A percentile compares a stretch with the other conserved stretches of the same genome.
Evolutionary conservation across 2,113 vertebrate species (phyloP).

Genomic region (Anser brachyrhynchus): DNA sequence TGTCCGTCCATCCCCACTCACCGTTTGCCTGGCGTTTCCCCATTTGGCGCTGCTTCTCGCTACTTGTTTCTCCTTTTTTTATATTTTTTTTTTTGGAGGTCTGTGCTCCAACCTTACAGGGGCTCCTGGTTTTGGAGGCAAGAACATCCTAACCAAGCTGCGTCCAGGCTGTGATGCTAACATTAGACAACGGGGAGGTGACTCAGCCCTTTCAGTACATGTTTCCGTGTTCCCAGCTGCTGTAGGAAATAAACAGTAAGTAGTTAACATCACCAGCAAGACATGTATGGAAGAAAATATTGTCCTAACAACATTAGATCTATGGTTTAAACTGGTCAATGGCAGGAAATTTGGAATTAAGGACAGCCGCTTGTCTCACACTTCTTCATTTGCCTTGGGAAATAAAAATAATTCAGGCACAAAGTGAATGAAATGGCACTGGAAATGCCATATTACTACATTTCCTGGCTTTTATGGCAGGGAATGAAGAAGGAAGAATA

Average conservation of each 20-base stretch:
- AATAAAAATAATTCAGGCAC: constrained; percentile 55
- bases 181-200: background rate
- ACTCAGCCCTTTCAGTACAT: background rate
- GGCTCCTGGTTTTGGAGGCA: background rate
- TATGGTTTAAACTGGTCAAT: constrained; percentile 34
- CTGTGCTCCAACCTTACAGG: background rate
- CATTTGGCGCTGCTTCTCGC: background rate
- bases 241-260: constrained; percentile 32
- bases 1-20: accelerated
- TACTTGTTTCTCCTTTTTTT: background rate
- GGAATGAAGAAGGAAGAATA: constrained; percentile 29
- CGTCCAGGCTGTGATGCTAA: background rate
- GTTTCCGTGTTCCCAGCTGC: constrained; percentile 29
- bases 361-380: background rate
- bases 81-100: background rate
- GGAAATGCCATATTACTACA: constrained; percentile 46
- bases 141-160: background rate
- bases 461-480: constrained; percentile 62
- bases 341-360: constrained; percentile 65
- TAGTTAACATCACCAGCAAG: background rate
- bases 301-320: constrained; percentile 22
- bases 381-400: constrained; percentile 48
- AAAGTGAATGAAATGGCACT: constrained; percentile 38
- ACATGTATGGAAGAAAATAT: constrained; percentile 29
- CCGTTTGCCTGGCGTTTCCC: background rate